Percentiles rank a stretch among this genome's conserved stretches.
These are phyloP conservation scores for Drepana falcataria DNA, from an alignment of 2,888 invertebrate species.

Conservation along the genomic window DNA sequence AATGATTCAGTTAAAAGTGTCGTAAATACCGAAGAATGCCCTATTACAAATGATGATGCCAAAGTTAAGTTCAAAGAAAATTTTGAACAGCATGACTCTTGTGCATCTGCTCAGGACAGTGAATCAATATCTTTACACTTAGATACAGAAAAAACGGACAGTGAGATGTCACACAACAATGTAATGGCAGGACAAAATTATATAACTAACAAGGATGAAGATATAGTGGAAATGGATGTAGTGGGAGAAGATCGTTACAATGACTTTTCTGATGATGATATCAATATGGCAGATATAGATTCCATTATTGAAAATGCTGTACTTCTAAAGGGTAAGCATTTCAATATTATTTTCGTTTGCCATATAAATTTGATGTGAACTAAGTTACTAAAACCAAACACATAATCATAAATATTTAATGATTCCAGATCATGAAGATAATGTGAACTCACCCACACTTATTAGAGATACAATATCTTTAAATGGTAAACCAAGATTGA, in stretches of 20 bases:
- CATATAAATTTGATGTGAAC: neutral
- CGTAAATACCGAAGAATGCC: conserved; percentile 4
- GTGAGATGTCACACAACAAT: conserved; percentile 7
- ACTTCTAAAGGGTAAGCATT: conserved; percentile 38
- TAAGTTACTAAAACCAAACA: no score
- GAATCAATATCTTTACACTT: conserved; percentile 39
- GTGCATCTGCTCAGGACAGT: conserved; percentile 26
- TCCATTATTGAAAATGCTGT: conserved; percentile 56
- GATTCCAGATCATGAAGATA: conserved; percentile 26
- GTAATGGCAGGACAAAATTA: conserved; percentile 8
- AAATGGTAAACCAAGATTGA: conserved; percentile 62
- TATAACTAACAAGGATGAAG: conserved; percentile 6
- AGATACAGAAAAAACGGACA: conserved; percentile 33
- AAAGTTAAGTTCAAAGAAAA: conserved; percentile 4
- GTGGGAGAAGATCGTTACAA: conserved; percentile 20
- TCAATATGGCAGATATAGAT: conserved; percentile 59
- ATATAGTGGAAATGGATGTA: conserved; percentile 4
- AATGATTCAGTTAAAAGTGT: conserved; percentile 23
- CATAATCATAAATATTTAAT: neutral
- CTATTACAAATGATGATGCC: conserved; percentile 3
- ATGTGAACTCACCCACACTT: conserved; percentile 33
- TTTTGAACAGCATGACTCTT: conserved; percentile 6
- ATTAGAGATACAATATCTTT: conserved; percentile 22
- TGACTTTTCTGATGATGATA: conserved; percentile 54
- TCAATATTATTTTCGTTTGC: neutral